A percentile compares a stretch with the other conserved stretches of the same genome.
Evolutionary conservation across 1,140 invertebrate genomes (phyloP).

Genomic region (Sipha flava): DNA sequence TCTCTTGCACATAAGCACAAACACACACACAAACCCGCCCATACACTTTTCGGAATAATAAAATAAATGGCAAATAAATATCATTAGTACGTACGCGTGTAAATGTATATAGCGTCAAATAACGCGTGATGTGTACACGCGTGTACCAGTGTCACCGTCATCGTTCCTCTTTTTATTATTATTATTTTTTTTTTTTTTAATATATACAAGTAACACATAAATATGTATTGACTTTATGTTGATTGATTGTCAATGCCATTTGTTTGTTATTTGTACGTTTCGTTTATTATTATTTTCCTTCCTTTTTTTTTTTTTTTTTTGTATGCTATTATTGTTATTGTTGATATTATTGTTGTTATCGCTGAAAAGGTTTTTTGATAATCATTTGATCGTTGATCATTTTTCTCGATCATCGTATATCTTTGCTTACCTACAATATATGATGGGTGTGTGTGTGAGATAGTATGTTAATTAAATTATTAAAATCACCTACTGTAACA

Average conservation of each 20-base stretch:
- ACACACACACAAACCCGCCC: neutral
- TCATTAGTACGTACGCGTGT: neutral
- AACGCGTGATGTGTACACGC: neutral
- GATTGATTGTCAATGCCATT: neutral
- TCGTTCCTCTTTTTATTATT: neutral
- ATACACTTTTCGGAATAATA: neutral
- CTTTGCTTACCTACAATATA: neutral
- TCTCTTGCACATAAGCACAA: no score
- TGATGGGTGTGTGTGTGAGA: neutral
- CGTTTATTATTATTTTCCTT: no score
- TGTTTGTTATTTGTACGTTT: conserved; percentile 5
- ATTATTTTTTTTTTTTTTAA: no score
- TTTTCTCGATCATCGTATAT: neutral
- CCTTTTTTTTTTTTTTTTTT: no score
- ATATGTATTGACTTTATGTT: neutral
- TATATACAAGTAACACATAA: no score
- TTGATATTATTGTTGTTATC: neutral
- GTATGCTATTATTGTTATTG: neutral
- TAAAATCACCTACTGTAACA: no score
- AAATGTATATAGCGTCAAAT: neutral
- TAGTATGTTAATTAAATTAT: no score
- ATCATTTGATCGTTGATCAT: neutral
- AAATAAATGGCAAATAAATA: conserved; percentile 13
- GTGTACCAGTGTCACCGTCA: neutral
- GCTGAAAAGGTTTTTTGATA: neutral